Evolutionary conservation across 2,888 invertebrate species (phyloP), one percentile per base, ranked within the genome.

Genomic region (Zootermopsis nevadensis): DNA sequence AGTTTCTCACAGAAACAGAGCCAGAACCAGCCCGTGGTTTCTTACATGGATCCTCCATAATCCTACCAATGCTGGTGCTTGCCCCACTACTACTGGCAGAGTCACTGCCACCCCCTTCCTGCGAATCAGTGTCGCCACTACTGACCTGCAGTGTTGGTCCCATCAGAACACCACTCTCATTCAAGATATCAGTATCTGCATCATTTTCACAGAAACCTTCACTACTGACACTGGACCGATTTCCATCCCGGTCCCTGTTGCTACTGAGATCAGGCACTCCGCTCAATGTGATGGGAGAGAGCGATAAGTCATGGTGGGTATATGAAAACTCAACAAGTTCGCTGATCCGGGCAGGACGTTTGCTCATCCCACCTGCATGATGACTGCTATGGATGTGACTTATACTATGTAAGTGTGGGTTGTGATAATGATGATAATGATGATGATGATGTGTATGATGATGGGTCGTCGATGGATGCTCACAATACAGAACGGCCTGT

Each of bases 131-230:
- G 84, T 89, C 89, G 80, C 88, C 89, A 92, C 93, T 19, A 91
- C 66, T 38, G 30, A 48, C 82, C 60, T 60, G 66, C 30, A 83
- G 93, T 87, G 79, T n/a, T 84, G 86, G 82, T 53, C 82, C 82
- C 48, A 82, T 74, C 24, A 80, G 53, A n/a, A 80, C 83, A 82
- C 60, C 76, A 67, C 60, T 83, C 24, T 84, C 84, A 33, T 82
- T 82, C 27, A 84, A 48, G 38, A 84, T 82, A 76, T 84, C 84
- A 12, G 67, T 93, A 87, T 96, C 96, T 85, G 95, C 95, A 86
- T 97, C 96, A 88, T 97, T 97, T 90, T 98, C 98, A 90, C 98
- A 98, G 90, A 98, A 98, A 77, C 98, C 98, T 91, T 98, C 98
- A 86, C 98, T 98, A 86, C 98, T 98, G 22, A 97, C 95, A 88